Base-by-base conservation (phyloP, 2,888 invertebrate species). In the Micoletzkya japonica region DNA sequence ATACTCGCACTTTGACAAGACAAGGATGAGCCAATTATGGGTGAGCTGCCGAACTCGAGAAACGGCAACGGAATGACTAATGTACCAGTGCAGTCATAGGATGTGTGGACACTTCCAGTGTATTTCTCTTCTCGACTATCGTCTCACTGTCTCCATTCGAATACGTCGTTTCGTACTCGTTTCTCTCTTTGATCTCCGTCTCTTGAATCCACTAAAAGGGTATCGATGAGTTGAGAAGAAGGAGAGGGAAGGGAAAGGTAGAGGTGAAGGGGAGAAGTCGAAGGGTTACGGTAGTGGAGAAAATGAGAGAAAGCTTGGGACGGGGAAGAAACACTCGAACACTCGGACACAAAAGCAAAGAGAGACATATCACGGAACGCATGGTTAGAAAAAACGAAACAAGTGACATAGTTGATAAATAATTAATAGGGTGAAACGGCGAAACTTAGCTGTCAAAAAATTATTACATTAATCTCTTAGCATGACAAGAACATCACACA, bases 111-210 rank as follows among this genome's bases (percentile, higher is more conserved):
- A n/a, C n/a, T 20, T 60, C 60, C 28, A 20, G 37, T 4, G 44
- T 24, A 17, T 39, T 4, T 39, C 6, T 60, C 28, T 60, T 17
- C 37, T 60, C 36, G 39, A 60, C 28, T 28, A 30, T 44, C 3
- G 44, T 2, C 10, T 17, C 17, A 32, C 24, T n/a, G 2, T 26
- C 30, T n/a, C 60, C 60, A 60, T 60, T 44, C 24, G 37, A 39
- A n/a, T 39, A n/a, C 10, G 26, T 4, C 4, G 28, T n/a, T n/a
- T 60, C 28, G 17, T 32, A 30, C 30, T 60, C 60, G n/a, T 32
- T 60, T 60, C 24, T 60, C 60, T 60, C 60, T 44, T 20, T 39
- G 4, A 37, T 60, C 60, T 60, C 60, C 17, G 44, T 20, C 32
- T 32, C n/a, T 28, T 60, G 39, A 1, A 60, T 30, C 44, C 10